Base-by-base conservation (phyloP, 2,797 vertebrate genomes). In the Rhodeus uyekii region DNA sequence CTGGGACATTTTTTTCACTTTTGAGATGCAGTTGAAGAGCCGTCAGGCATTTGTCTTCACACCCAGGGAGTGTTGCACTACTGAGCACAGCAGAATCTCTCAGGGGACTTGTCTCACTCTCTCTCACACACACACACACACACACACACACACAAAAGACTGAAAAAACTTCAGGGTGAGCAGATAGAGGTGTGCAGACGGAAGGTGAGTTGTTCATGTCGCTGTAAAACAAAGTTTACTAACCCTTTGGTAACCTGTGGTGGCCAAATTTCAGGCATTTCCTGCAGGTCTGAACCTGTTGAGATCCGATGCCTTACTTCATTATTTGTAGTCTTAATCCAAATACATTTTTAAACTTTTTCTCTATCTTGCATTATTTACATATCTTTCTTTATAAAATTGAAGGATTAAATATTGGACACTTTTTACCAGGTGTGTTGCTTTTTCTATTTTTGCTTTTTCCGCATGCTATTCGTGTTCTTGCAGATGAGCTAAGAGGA, bases 251-350 rank as follows among this genome's bases (percentile, higher is more conserved):
- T 46, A 53, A 10, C 32, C 22, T 22, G 14, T 53, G 29, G 9
- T 34, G 29, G 42, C n/a, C 13, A 53, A 16, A 19, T 4, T 38
- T 38, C n/a, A 14, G 60, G 50, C 67, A 76, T 71, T 27, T 50
- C 16, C n/a, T 79, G 32, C 87, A 86, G 48, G 84, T 83, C 19
- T 79, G 24, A 81, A 65, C 84, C 36, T 79, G 82, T 39, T 77
- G 19, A 1, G 18, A 10, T 7, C 4, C 13, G 4, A 19, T 2
- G 46, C 29, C 5, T 64, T 18, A 64, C 71, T 68, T 27, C 36
- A 16, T 7, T 13, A 14, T 58, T 18, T 27, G 1, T 27, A 19
- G 12, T 24, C 9, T 29, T 13, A 42, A 60, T 39, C 10, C 18
- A 39, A 24, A 12, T 58, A 42, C 4, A 58, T n/a, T 13, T 34